phyloP scores from a whole-genome alignment of 2,113 vertebrate genomes.

The Gymnobelideus leadbeateri region DNA sequence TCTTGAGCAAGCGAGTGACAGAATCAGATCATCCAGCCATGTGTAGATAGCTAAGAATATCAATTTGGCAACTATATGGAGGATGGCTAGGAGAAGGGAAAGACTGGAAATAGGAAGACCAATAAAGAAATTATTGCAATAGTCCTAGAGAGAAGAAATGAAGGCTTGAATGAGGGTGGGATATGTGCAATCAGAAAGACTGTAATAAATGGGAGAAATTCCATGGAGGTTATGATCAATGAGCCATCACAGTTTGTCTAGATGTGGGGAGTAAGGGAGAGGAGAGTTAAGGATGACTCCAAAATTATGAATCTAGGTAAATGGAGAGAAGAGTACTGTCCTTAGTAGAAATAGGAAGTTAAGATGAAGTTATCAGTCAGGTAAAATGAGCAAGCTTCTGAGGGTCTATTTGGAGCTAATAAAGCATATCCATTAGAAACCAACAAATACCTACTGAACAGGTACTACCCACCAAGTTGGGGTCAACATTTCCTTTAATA shows the following conservation, averaged over 20 bases:
- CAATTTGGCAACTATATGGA: neutral
- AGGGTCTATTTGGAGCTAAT: neutral
- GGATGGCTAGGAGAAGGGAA: neutral
- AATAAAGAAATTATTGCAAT: no score
- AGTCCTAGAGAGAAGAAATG: no score
- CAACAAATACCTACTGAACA: neutral
- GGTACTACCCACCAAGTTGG: no score
- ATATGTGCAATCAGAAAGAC: neutral
- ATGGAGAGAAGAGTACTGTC: neutral
- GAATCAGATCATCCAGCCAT: no score
- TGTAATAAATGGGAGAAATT: neutral
- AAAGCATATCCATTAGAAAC: neutral
- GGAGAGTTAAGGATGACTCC: neutral
- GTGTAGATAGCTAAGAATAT: neutral
- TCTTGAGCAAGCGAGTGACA: no score
- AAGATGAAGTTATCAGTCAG: neutral
- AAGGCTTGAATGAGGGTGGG: neutral
- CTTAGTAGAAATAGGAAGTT: neutral
- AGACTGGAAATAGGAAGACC: neutral
- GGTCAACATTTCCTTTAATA: neutral
- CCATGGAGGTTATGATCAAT: neutral
- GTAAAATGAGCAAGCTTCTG: neutral
- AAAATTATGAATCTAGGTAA: neutral
- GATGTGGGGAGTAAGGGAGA: neutral
- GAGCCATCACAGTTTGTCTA: neutral